Evolutionary conservation across 2,113 vertebrate species (phyloP), one percentile per base, ranked within the genome.

Genomic region (Siniperca chuatsi): DNA sequence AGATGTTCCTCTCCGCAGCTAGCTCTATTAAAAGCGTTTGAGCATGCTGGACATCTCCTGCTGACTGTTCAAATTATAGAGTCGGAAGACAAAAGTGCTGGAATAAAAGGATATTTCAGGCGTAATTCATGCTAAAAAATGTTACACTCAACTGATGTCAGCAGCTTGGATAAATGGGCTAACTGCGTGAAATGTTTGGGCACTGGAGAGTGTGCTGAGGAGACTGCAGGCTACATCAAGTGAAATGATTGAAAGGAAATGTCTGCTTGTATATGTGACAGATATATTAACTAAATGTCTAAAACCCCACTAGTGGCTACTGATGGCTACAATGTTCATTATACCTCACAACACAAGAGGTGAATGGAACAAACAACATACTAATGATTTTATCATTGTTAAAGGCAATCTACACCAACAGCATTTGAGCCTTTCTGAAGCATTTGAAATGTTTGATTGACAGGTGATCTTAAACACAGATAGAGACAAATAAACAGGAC

Each of bases 11-110:
- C 66, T 54, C 62, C n/a, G 35, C 62, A 78, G 35, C 40, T 23
- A 40, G 18, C 12, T 54, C 62, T 71, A 75, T 70, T 71, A 71
- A 72, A 82, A 84, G 48, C 50, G 15, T 78, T 55, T 79, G 70
- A 79, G 62, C 5, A 2, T 18, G 52, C 48, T 76, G 54, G 55
- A 21, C 4, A 12, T 62, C 29, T 69, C 23, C 15, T 25, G 66
- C 65, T 77, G 65, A 70, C 44, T 54, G n/a, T 70, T 83, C 57
- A 46, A 11, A 70, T 62, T 33, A 6, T 1, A 25, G 54, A 52
- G 46, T 54, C 12, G n/a, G 65, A 61, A 54, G 66, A 78, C 35
- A 83, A 55, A n/a, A 25, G 66, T 62, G 48, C 35, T 16, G 20
- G 5, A 64, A 42, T 44, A 55, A 72, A 71, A 64, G n/a, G 3